Evolutionary conservation across 2,888 invertebrate genomes (phyloP), one percentile per base, ranked within the genome.

Genomic region (Argyresthia albistria): DNA sequence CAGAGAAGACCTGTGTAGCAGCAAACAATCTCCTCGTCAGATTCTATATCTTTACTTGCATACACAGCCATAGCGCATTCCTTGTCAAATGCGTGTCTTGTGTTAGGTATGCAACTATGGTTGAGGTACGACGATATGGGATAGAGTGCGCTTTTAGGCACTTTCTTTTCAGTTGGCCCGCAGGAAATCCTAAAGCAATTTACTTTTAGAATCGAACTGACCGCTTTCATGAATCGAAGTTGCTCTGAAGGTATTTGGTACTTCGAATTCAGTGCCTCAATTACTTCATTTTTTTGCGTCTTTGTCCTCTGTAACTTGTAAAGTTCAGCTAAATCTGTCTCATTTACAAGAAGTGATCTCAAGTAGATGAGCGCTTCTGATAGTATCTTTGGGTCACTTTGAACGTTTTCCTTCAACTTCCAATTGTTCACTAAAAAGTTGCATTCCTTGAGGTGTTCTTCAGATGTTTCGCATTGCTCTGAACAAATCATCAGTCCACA

Each of bases 401-500:
- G 59, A 8, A 59, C 60, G 15, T 64, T 61, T 8, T 62, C 54
- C 56, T 70, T 75, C 4, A 61, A 55, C 53, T 72, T 83, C 89
- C 91, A 90, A 55, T 82, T 76, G 25, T 72, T 74, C 46, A 70
- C 70, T 37, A 93, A 80, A 54, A 91, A 87, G n/a, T 80, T 71
- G 70, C 95, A 95, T 66, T 92, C 92, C 52, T 67, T 67, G 12
- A 63, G 62, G 67, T 95, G 94, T 35, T 64, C 58, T n/a, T 68
- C 57, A 0, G 89, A 80, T 51, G 80, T 76, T 61, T 89, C 80
- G 64, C 95, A 95, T 50, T 71, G 64, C 43, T 79, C 67, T 0
- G 90, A 89, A 68, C 95, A 95, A 16, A 94, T 76, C 4, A 90
- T 89, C 58, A 93, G 76, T 8, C 89, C 89, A 65, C 94, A 95